Evolutionary conservation across 2,113 vertebrate species (phyloP).

Genomic region (Tylochromis polylepis): DNA sequence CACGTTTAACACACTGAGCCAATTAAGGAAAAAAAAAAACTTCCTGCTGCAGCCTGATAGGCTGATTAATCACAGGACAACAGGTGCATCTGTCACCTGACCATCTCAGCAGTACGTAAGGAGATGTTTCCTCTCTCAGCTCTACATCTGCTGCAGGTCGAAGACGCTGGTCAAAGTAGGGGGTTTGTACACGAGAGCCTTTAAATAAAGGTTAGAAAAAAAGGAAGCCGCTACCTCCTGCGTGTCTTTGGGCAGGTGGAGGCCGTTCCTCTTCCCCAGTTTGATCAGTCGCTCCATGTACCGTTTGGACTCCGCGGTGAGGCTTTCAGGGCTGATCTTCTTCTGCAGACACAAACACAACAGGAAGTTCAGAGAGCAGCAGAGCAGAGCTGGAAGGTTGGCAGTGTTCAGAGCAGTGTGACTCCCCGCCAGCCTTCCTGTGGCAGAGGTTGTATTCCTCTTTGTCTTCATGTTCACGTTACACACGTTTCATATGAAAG

Average conservation of each 20-base stretch:
- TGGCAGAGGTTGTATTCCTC: too few species aligned
- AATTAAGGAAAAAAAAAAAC: background rate
- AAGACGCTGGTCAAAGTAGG: background rate
- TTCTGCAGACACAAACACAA: conserved; percentile 63
- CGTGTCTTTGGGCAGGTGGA: conserved; percentile 83
- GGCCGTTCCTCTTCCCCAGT: conserved; percentile 85
- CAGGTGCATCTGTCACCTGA: background rate
- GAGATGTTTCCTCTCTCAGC: background rate
- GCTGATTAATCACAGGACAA: background rate
- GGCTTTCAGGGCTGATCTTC: conserved; percentile 62
- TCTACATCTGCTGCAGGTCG: background rate
- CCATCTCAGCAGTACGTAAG: background rate
- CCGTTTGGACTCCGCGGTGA: conserved; percentile 78
- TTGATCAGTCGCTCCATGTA: conserved; percentile 90
- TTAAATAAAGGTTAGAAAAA: background rate
- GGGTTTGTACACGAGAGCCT: background rate
- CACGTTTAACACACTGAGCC: background rate
- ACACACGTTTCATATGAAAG: background rate
- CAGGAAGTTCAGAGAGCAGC: background rate
- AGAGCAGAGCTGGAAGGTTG: background rate
- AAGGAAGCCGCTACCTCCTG: conserved; percentile 73
- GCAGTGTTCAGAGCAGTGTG: too few species aligned
- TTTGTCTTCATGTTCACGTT: too few species aligned
- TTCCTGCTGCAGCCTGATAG: background rate
- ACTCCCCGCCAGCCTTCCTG: too few species aligned